Base-by-base conservation (phyloP, 2,113 vertebrate species). In the Ivindomyrus marchei region DNA sequence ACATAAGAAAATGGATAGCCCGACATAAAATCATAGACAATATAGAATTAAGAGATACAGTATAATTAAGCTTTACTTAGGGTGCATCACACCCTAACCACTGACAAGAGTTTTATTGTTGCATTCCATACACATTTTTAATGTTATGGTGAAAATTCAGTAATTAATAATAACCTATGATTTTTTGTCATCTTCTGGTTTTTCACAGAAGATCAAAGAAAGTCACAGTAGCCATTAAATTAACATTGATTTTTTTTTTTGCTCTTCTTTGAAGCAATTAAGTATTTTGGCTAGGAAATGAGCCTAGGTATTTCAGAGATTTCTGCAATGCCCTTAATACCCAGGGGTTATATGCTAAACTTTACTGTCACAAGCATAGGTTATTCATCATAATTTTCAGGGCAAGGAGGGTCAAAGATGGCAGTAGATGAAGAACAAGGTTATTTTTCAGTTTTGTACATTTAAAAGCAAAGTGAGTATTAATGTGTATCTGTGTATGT, bases 301-400 rank as follows among this genome's bases (percentile, higher is more conserved):
- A 45, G 27, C 89, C 42, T 85, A 62, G 17, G 21, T 85, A 53
- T 85, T 89, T 45, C 39, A 85, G 80, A 85, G 50, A 27, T 85
- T 56, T 85, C 77, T 85, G n/a, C 80, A 89, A 77, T 36, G 56
- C 49, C 88, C 46, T 52, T 36, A 83, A 10, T 53, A 70, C 89
- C 39, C 19, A 42, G 49, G 50, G 89, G 49, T 58, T 52, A 15
- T 84, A n/a, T 89, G 49, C 49, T 85, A 85, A 85, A 89, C 58
- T 42, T 89, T 15, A 89, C 77, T 85, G 89, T 85, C 89, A 89
- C 27, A n/a, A 58, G 50, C 89, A 46, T 46, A 39, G 39, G 27
- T 46, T 5, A 85, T 89, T 56, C 52, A 89, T 89, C 77, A 89
- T 83, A 58, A 31, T 77, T 84, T 88, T n/a, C 50, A 89, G 74